phyloP scores from a whole-genome alignment of 2,113 vertebrate species.

The Engraulis encrasicolus region DNA sequence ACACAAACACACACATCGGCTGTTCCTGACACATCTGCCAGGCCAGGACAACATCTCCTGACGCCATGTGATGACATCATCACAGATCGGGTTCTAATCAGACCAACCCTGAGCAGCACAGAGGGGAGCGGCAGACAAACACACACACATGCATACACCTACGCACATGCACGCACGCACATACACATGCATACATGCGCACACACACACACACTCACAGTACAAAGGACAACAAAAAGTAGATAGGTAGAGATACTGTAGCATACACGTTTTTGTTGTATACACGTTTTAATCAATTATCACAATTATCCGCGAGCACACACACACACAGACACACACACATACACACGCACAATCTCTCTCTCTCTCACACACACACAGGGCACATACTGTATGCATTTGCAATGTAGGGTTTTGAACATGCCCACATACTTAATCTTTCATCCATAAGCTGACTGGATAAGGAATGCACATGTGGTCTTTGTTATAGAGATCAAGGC shows the following conservation, averaged over 20 bases:
- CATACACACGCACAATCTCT: neutral
- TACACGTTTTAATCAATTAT: no score
- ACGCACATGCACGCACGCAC: neutral
- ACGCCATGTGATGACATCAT: constrained; percentile 35
- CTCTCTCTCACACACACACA: no score
- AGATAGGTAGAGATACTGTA: no score
- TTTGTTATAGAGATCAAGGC: neutral
- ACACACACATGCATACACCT: neutral
- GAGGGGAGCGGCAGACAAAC: neutral
- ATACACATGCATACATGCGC: constrained; percentile 13
- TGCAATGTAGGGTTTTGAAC: no score
- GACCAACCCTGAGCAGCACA: neutral
- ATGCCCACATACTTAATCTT: no score
- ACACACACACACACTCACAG: neutral
- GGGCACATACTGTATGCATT: no score
- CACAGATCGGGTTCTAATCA: constrained; percentile 21
- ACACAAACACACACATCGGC: no score
- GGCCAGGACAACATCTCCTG: neutral
- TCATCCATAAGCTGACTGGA: no score
- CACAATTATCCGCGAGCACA: no score
- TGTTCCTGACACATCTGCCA: constrained; percentile 19
- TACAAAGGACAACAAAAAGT: no score
- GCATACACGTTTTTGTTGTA: no score
- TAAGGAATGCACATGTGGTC: neutral
- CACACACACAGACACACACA: neutral